Percentiles rank a stretch among this genome's conserved stretches.
Conservation (phyloP, 2,113 vertebrate species). For the Hypocryptadius cinnamomeus region DNA sequence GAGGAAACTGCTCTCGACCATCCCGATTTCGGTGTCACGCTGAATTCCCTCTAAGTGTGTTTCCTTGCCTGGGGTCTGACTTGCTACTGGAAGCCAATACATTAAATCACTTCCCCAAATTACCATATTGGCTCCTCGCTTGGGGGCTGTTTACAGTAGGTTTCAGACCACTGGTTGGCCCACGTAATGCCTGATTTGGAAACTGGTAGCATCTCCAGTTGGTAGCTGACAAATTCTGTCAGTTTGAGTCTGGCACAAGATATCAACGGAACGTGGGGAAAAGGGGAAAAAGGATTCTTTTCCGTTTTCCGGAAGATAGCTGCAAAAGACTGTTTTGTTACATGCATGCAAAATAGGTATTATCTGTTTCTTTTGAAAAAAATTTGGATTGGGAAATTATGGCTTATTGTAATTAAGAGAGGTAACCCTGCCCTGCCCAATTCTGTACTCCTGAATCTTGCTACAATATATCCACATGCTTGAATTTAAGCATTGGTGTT, state of each 20-base stretch:
- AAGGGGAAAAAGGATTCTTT: slow-evolving; percentile 4
- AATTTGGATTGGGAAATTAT: background rate
- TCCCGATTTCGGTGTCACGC: background rate
- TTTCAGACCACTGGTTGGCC: slow-evolving; percentile 39
- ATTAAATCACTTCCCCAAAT: slow-evolving; percentile 36
- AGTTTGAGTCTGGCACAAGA: slow-evolving; percentile 42
- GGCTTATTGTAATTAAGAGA: background rate
- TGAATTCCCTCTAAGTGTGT: slow-evolving; percentile 6
- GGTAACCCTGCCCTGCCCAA: background rate
- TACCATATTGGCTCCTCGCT: background rate
- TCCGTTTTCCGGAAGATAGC: background rate
- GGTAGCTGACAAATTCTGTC: slow-evolving; percentile 54
- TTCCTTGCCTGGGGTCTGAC: slow-evolving; percentile 23
- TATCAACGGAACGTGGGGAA: background rate
- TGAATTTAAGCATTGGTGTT: background rate
- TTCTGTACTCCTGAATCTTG: background rate
- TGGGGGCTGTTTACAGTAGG: background rate
- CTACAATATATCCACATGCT: background rate
- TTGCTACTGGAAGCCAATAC: background rate
- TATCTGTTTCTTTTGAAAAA: background rate
- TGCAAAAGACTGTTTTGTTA: background rate
- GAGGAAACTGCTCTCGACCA: slow-evolving; percentile 9
- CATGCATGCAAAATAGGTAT: background rate
- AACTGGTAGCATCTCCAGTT: slow-evolving; percentile 45
- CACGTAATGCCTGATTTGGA: slow-evolving; percentile 47